phyloP scores from a whole-genome alignment of 2,888 invertebrate genomes.

The Lypha dubia region DNA sequence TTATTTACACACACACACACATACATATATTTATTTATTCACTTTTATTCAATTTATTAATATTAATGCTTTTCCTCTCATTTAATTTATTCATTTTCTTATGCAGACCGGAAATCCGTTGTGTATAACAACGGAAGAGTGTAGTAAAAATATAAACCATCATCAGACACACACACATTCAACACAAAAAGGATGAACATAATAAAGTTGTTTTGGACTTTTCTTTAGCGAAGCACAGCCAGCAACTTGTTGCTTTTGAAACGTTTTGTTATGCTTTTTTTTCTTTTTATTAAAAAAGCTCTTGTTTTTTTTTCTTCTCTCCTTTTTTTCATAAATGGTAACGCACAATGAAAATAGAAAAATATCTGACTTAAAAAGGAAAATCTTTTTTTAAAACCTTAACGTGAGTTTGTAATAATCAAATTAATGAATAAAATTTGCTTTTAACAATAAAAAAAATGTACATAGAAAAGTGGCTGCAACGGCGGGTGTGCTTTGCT shows the following conservation, averaged over 20 bases:
- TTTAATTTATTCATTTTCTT: slow-evolving; percentile 32
- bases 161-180: background rate
- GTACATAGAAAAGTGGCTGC: too few relatives aligned
- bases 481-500: too few relatives aligned
- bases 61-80: background rate
- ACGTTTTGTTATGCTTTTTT: background rate
- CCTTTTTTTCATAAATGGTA: background rate
- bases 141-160: background rate
- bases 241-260: slow-evolving; percentile 43
- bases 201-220: background rate
- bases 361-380: background rate
- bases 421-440: too few relatives aligned
- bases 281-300: slow-evolving; percentile 8
- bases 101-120: slow-evolving; percentile 56
- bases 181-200: background rate
- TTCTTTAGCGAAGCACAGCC: background rate
- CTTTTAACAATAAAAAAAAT: too few relatives aligned
- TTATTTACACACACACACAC: too few relatives aligned
- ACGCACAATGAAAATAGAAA: background rate
- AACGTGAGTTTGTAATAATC: background rate
- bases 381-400: background rate
- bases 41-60: slow-evolving; percentile 43
- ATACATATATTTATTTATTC: slow-evolving; percentile 18
- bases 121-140: slow-evolving; percentile 9
- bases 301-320: background rate